A percentile compares a stretch with the other conserved stretches of the same genome.
These are phyloP conservation scores for Oophaga pumilio DNA, from an alignment of 2,113 vertebrate species.

Conservation along the genomic window DNA sequence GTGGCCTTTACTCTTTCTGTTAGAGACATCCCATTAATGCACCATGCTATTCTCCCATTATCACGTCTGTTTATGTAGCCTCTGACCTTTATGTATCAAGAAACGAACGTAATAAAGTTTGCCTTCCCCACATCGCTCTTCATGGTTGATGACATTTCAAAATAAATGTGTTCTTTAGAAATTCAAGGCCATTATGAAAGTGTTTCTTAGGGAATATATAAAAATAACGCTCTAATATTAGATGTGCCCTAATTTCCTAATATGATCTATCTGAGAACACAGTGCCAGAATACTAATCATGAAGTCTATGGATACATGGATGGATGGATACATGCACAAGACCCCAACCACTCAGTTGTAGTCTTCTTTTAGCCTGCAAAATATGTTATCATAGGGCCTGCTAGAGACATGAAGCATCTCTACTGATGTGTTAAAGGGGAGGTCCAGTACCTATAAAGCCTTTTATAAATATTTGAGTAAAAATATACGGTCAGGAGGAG, in stretches of 20 bases:
- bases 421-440: neutral
- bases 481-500: no score
- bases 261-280: neutral
- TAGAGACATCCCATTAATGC: neutral
- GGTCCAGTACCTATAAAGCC: no score
- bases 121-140: neutral
- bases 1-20: no score
- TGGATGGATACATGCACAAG: neutral
- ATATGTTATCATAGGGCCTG: neutral
- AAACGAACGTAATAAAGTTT: neutral
- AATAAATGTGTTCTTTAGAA: neutral
- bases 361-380: neutral
- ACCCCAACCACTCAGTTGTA: neutral
- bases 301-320: neutral
- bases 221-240: neutral
- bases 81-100: neutral
- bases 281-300: neutral
- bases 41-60: neutral
- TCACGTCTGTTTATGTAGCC: neutral
- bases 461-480: no score
- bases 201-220: conserved; percentile 4
- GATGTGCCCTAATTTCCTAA: conserved; percentile 6
- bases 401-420: neutral
- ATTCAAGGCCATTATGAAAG: neutral
- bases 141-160: neutral